Base-by-base conservation (phyloP, 64 coral and sea anemone genomes). In the Porites australiensis region DNA sequence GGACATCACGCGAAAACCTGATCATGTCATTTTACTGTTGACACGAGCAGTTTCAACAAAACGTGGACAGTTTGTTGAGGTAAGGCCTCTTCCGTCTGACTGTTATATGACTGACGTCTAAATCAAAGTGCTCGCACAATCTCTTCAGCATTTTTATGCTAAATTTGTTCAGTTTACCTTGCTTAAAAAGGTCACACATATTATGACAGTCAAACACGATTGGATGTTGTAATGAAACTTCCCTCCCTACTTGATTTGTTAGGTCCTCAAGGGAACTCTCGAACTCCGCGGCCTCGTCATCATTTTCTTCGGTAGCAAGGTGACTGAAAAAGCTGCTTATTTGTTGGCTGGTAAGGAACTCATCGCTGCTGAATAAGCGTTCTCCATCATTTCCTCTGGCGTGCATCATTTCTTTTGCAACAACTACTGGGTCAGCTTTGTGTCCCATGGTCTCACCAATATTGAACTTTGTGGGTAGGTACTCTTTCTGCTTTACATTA, bases 331-430 rank as follows among this genome's bases (percentile, higher is more conserved):
- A 90, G 63, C 88, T 90, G 13, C 15, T 47, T 50, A 90, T 90
- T 57, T 90, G 88, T 70, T 89, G 88, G 43, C 43, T 65, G 57
- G 74, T 89, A 46, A 89, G 88, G 63, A 89, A 89, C 21, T 77
- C 88, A 59, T 89, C 88, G 20, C 88, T 65, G 9, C 19, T 50
- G 46, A 89, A 89, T 60, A 89, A 64, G 4, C 73, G 88, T 37
- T 89, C 59, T 54, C 75, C 88, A 20, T 89, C 64, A 46, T 9
- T 69, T 18, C 63, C 64, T 89, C 88, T 89, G 19, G 74, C 88
- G 10, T 58, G 44, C 63, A 77, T 77, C 88, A 89, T 89, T 47
- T 75, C 37, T 59, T 51, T 77, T 49, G 88, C 54, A 65, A 89
- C 88, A 60, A 76, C 70, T 52, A 47, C 88, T 89, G 88, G 53